phyloP scores from a whole-genome alignment of 2,113 vertebrate species.

The Asarcornis scutulata region DNA sequence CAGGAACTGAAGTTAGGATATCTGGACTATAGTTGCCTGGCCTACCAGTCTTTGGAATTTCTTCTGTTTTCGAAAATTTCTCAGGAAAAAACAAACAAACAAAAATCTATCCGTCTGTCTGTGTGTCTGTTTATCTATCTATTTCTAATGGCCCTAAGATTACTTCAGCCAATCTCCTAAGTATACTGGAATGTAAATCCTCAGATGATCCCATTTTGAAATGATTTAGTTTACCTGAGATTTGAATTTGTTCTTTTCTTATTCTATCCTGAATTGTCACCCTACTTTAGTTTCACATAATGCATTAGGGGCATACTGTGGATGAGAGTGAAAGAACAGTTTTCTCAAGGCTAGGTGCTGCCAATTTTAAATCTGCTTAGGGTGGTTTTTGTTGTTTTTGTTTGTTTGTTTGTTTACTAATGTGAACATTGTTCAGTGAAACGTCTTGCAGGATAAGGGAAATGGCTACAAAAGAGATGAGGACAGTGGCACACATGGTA shows the following conservation, averaged over 20 bases:
- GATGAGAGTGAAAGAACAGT: background rate
- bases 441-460: background rate
- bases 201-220: background rate
- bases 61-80: background rate
- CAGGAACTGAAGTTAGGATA: background rate
- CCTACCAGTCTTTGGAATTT: background rate
- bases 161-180: background rate
- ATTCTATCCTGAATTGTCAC: background rate
- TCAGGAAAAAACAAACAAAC: background rate
- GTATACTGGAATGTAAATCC: background rate
- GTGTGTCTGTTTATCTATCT: no score
- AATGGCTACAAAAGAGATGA: background rate
- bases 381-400: no score
- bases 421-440: background rate
- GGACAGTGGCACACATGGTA: background rate
- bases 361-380: background rate
- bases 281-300: background rate
- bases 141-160: background rate
- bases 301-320: background rate
- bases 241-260: background rate
- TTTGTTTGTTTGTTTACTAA: background rate
- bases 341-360: background rate
- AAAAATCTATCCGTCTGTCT: background rate
- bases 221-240: background rate
- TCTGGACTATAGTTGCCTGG: background rate